Conservation (phyloP, 2,113 vertebrate genomes). For the Pygoscelis antarcticus region DNA sequence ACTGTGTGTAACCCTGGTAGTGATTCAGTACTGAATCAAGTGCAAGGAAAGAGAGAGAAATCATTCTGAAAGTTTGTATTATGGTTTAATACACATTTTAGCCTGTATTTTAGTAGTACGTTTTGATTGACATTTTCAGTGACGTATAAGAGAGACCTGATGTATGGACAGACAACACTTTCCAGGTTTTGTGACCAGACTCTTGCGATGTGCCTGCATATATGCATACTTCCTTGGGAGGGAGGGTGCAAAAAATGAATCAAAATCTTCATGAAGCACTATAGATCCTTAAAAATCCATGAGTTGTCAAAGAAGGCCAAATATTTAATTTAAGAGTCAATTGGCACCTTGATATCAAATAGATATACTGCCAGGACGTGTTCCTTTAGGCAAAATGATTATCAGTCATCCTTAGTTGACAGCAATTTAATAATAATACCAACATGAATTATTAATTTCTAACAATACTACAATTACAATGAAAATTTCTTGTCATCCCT, state of each 20-base stretch:
- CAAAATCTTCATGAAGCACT: neutral
- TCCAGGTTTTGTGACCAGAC: neutral
- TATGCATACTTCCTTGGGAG: neutral
- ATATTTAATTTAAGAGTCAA: constrained; percentile 11
- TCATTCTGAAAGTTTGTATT: neutral
- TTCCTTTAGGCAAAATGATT: constrained; percentile 24
- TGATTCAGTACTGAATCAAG: neutral
- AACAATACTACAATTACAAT: constrained; percentile 20
- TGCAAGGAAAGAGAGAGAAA: neutral
- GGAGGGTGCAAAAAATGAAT: neutral
- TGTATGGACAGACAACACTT: neutral
- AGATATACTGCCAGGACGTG: neutral
- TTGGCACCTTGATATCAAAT: constrained; percentile 14
- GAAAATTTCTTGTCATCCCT: constrained; percentile 25
- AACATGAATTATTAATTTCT: constrained; percentile 58
- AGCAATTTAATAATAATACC: constrained; percentile 39
- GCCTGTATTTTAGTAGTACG: neutral
- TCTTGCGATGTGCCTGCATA: neutral
- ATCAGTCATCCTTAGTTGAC: constrained; percentile 28
- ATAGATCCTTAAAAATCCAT: neutral
- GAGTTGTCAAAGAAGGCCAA: neutral
- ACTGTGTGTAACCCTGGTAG: neutral
- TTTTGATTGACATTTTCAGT: neutral
- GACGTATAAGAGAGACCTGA: neutral
- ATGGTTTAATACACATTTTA: neutral